Evolutionary conservation across 2,797 vertebrate genomes (phyloP), one percentile per base, ranked within the genome.

Genomic region (Pygocentrus nattereri): DNA sequence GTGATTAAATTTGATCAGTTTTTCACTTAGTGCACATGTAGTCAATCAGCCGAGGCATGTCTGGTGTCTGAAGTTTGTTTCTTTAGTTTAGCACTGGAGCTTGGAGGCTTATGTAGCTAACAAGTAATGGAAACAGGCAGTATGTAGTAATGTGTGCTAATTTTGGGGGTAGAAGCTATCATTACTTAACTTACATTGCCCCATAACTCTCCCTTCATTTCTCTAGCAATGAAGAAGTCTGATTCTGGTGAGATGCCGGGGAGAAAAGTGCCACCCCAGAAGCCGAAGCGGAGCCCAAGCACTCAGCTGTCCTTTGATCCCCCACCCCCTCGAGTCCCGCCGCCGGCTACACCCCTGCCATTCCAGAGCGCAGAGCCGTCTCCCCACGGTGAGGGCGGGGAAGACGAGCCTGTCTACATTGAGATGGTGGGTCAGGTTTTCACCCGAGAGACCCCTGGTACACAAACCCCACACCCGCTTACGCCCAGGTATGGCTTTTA

Each of bases 391-490:
- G 86, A 88, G 69, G 89, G 92, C 1, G 88, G 90, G 19, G 96
- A 97, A 0, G 96, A 97, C 5, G 97, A 97, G 86, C 97, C 97
- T 0, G 97, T 98, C 59, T 98, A 98, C 86, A 98, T 98, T 1
- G 97, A 98, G 90, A 98, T 97, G 97, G 97, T 98, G 85, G 97
- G 97, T 61, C 96, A 95, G 80, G 97, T 91, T 90, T 97, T 93
- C 92, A 96, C 92, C 75, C 91, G 92, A 89, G 95, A 95, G 72
- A 93, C 90, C 59, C 68, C 87, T 58, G 85, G 89, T 7, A 70
- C 87, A 85, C 93, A 93, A 85, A 93, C 93, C 21, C 90, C 93
- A 54, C 88, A 94, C 85, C 92, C 94, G 0, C 92, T 91, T 84
- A 94, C 94, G 2, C 91, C 67, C 31, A 67, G 64, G 64, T 67